phyloP scores from a whole-genome alignment of 2,113 vertebrate species.

The Cyprichromis sp. region DNA sequence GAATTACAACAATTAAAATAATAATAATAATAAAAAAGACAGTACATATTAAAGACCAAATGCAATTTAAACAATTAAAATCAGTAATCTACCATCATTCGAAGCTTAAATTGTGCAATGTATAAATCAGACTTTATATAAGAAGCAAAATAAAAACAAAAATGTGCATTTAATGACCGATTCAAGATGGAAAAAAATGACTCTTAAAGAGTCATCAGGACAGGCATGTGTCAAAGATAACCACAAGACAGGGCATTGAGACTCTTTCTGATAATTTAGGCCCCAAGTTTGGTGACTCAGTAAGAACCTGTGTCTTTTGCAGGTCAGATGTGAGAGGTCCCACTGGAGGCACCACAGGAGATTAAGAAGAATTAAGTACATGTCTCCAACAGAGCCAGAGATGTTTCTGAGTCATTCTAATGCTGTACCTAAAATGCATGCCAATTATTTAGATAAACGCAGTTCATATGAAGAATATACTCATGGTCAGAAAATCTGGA shows the following conservation, averaged over 20 bases:
- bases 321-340: no score
- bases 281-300: not conserved
- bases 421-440: not conserved
- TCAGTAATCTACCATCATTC: not conserved
- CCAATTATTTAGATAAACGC: fast-evolving
- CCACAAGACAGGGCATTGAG: not conserved
- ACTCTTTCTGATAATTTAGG: not conserved
- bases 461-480: not conserved
- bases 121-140: not conserved
- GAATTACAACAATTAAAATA: not conserved
- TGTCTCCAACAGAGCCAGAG: fast-evolving
- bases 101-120: not conserved
- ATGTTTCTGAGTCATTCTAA: not conserved
- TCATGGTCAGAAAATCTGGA: not conserved
- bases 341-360: not conserved
- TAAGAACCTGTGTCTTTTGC: not conserved
- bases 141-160: not conserved
- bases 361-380: not conserved
- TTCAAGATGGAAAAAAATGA: not conserved
- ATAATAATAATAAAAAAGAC: not conserved
- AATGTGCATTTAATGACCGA: not conserved
- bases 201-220: not conserved
- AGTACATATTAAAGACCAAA: not conserved
- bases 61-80: not conserved
- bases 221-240: not conserved